Evolutionary conservation across 1,140 invertebrate genomes (phyloP), one percentile per base, ranked within the genome.

Genomic region (Halesus radiatus): DNA sequence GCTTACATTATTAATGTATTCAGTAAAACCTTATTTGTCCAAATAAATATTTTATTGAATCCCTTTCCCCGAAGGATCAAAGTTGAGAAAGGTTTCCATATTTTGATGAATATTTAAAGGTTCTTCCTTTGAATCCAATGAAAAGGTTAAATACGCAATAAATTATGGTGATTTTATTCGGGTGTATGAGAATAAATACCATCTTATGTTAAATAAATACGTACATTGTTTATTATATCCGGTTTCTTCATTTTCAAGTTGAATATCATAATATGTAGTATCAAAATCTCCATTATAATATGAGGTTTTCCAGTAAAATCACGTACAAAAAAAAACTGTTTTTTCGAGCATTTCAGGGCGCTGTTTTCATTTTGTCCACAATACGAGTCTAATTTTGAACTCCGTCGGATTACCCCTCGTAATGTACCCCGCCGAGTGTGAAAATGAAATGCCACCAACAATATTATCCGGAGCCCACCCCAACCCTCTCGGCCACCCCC

Each of bases 371-470:
- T 1, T 45, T 45, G 37, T 13, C 13, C 37, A 60, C n/a, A 60
- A 60, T 60, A 20, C 18, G 10, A 60, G 18, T 60, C 18, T 60
- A 20, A 20, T 60, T 60, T 60, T 6, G 22, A 60, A 23, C 56
- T 23, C 23, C n/a, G 1, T 60, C 18, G 23, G 56, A 60, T 60
- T 60, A 60, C 56, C 56, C 54, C 56, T 60, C 37, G 37, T 45
- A 45, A 45, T 45, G 37, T 45, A 45, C 37, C 37, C 37, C 37
- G 37, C 37, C 37, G 37, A 45, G 18, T 64, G 70, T 75, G 58
- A 74, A 74, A 79, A 79, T 79, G 78, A 79, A 75, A 79, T 37
- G 54, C 78, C 58, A 75, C 78, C 20, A 20, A 13, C 70, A 37
- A 20, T 23, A 73, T 79, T 72, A 23, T 20, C 23, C 6, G 66